A percentile compares a stretch with the other conserved stretches of the same genome.
These are phyloP conservation scores for Ecdyonurus torrentis DNA, from an alignment of 2,888 invertebrate species.

Conservation along the genomic window DNA sequence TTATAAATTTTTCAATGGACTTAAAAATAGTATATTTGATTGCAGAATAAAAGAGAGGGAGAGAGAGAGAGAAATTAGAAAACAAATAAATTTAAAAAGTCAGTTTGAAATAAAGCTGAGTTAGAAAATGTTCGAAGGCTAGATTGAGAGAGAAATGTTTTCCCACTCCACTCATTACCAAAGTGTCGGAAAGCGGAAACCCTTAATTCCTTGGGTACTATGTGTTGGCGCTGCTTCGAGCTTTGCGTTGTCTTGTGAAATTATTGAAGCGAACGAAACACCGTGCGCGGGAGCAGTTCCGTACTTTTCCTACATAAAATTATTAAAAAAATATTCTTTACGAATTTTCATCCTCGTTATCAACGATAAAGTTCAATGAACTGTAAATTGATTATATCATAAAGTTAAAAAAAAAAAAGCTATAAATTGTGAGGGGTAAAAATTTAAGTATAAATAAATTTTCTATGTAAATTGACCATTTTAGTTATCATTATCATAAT, in stretches of 20 bases:
- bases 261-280: neutral
- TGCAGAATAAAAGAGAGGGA: neutral
- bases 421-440: too few relatives aligned
- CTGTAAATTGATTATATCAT: neutral
- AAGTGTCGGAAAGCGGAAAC: neutral
- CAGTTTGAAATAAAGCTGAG: neutral
- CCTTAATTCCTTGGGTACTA: neutral
- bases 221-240: too few relatives aligned
- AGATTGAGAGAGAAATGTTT: neutral
- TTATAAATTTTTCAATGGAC: too few relatives aligned
- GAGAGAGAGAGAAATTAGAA: neutral
- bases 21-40: too few relatives aligned
- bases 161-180: neutral
- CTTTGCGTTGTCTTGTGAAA: neutral
- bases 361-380: neutral
- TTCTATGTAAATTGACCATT: too few relatives aligned
- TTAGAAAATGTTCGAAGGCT: neutral
- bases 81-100: neutral
- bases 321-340: too few relatives aligned
- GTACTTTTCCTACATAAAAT: too few relatives aligned
- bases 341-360: neutral
- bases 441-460: too few relatives aligned
- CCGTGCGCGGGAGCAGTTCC: neutral
- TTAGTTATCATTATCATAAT: too few relatives aligned
- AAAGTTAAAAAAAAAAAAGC: too few relatives aligned